These are phyloP conservation scores for Temnothorax nylanderi DNA, from an alignment of 1,140 invertebrate species.

Conservation along the genomic window DNA sequence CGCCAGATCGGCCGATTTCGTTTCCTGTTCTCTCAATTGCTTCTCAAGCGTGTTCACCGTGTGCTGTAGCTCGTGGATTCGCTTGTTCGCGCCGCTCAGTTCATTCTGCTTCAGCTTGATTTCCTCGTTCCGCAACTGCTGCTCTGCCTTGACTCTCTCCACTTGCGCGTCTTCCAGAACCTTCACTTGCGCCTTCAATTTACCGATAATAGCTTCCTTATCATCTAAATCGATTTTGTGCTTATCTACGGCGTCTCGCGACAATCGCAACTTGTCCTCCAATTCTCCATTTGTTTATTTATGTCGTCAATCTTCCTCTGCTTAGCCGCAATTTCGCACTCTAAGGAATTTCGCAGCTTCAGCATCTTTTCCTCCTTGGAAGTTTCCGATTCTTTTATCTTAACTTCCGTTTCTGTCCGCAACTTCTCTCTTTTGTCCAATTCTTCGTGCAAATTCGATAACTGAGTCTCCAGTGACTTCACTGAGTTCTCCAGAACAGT, in stretches of 20 bases:
- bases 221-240: conserved; percentile 63
- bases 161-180: conserved; percentile 61
- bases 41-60: conserved; percentile 72
- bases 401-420: conserved; percentile 53
- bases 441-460: conserved; percentile 64
- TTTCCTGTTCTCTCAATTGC: conserved; percentile 72
- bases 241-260: conserved; percentile 58
- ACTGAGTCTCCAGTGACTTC: conserved; percentile 71
- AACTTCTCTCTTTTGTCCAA: conserved; percentile 58
- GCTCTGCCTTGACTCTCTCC: conserved; percentile 63
- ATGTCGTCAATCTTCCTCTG: conserved; percentile 58
- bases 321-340: conserved; percentile 68
- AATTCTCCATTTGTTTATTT: conserved; percentile 67
- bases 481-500: conserved; percentile 72
- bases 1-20: conserved; percentile 69
- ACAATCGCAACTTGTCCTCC: conserved; percentile 51
- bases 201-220: conserved; percentile 55
- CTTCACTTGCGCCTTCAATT: conserved; percentile 70
- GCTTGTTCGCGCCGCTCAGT: conserved; percentile 66
- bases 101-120: conserved; percentile 65
- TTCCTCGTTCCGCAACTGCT: conserved; percentile 67
- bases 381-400: conserved; percentile 50
- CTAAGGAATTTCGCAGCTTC: conserved; percentile 64
- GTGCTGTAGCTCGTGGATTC: conserved; percentile 63
- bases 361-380: conserved; percentile 62